Evolutionary conservation across 2,888 invertebrate species (phyloP), one percentile per base, ranked within the genome.

Genomic region (Rhopalosiphum nymphaeae): DNA sequence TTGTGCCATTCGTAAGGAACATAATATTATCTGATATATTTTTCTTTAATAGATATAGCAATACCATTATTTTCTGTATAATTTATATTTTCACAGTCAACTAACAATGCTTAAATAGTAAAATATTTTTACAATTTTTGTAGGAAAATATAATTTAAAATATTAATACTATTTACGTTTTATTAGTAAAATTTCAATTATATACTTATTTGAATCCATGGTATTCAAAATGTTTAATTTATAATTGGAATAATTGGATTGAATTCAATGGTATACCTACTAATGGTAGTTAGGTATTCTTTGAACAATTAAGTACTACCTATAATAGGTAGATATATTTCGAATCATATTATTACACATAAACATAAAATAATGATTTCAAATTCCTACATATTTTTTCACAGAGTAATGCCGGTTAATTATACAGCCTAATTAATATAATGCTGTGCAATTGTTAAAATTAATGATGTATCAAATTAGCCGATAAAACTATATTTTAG

Each of bases 161-260:
- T 88, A 53, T 53, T 53, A 88, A 53, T 56, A 88, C 88, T 1
- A 42, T 36, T 53, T 49, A 36, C 11, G 25, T 53, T 53, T 26
- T 5, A 53, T 36, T 26, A 13, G 25, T 36, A 25, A 53, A 36
- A 88, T 88, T 88, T 56, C 4, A 53, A 36, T 88, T 36, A 88
- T 36, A 36, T 10, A 49, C 87, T n/a, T 49, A 25, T 49, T 49
- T 78, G 78, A 53, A 78, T 78, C 13, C 9, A 78, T 7, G 78
- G 78, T 78, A 78, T 78, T 78, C 36, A 9, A 21, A 78, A 67
- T 67, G 67, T 84, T 78, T 29, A 57, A 42, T 91, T 91, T 84
- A 91, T 84, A 84, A 91, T 91, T 56, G 84, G 42, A 84, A 91
- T 91, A 91, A 91, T 91, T 56, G 84, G 53, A 84, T 53, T 84